Base-by-base conservation (phyloP, 2,113 vertebrate genomes). In the Erinaceus europaeus region DNA sequence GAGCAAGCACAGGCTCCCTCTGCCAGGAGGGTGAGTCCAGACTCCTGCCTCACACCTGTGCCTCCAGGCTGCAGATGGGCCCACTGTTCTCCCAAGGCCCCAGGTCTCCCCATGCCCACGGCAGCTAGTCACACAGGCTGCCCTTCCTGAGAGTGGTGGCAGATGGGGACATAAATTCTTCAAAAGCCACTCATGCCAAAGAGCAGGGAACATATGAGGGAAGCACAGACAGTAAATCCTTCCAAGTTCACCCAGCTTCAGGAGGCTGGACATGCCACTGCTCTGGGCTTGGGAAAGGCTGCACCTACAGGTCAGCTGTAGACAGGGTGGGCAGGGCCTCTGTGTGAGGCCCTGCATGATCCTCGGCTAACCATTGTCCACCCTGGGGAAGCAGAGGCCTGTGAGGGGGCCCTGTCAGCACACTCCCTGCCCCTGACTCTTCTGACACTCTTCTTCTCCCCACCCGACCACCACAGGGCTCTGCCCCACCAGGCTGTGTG, bases 111-210 rank as follows among this genome's bases (percentile, higher is more conserved):
- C 53, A 13, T 61, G 4, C 23, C 55, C 29, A 77, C 25, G 32
- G 15, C 32, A 50, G 20, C 64, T n/a, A 64, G 32, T 32, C 62
- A 75, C 57, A 94, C 89, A 90, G 62, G 73, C 9, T 21, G 10
- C 42, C 21, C 0, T 14, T 64, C 42, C 59, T 64, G 93, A 88
- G 38, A 79, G 74, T 91, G 94, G 67, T 86, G 53, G 65, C 72
- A 93, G 88, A 90, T 86, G 78, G 86, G 48, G 76, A 90, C 61
- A 89, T 79, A 88, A 89, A 87, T 81, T 92, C 90, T 93, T 93
- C 82, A 83, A 94, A 92, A 95, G 61, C 77, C 79, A 72, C 75
- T 91, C 57, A 86, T 93, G 84, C 86, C 84, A 88, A 93, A 68
- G 86, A 90, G 78, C 72, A 92, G 89, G 61, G 48, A 86, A 73